A percentile compares a stretch with the other conserved stretches of the same genome.
Conservation (phyloP, 2,113 vertebrate species). For the Marmota flaviventris region DNA sequence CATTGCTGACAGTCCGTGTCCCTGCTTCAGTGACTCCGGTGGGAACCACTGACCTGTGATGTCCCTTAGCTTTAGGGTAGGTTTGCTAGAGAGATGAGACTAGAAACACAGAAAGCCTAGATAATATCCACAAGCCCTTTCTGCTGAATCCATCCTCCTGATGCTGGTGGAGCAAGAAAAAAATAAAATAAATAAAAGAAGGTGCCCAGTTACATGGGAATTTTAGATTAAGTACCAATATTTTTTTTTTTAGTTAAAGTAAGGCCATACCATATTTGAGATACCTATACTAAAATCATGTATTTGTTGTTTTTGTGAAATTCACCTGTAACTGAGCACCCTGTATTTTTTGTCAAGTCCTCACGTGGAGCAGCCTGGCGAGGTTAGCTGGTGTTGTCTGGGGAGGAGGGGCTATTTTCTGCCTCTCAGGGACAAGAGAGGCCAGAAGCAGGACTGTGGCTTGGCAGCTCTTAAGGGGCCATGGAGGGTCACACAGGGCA, state of each 20-base stretch:
- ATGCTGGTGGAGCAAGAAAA: not conserved
- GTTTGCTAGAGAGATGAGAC: not conserved
- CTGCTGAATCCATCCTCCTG: not conserved
- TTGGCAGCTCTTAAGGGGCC: not conserved
- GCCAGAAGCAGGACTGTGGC: not conserved
- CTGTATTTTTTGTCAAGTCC: not conserved
- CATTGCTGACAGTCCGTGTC: rapidly evolving
- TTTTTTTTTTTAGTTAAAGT: not conserved
- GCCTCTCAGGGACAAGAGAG: not conserved
- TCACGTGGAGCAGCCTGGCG: not conserved
- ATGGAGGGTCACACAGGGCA: not conserved
- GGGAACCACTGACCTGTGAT: not conserved
- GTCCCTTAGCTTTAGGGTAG: not conserved
- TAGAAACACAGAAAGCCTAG: not conserved
- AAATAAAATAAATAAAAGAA: not conserved
- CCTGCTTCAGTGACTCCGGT: not conserved
- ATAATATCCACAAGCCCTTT: not conserved
- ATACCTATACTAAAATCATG: not conserved
- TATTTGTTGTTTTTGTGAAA: not conserved
- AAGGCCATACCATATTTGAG: not conserved
- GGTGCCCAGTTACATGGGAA: not conserved
- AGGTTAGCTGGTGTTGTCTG: not conserved
- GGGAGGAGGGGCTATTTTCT: not conserved
- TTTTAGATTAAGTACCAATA: not conserved
- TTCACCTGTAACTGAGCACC: too few species aligned